A percentile compares a stretch with the other conserved stretches of the same genome.
phyloP scores from a whole-genome alignment of 2,888 invertebrate species.

The Uloborus plumipes region DNA sequence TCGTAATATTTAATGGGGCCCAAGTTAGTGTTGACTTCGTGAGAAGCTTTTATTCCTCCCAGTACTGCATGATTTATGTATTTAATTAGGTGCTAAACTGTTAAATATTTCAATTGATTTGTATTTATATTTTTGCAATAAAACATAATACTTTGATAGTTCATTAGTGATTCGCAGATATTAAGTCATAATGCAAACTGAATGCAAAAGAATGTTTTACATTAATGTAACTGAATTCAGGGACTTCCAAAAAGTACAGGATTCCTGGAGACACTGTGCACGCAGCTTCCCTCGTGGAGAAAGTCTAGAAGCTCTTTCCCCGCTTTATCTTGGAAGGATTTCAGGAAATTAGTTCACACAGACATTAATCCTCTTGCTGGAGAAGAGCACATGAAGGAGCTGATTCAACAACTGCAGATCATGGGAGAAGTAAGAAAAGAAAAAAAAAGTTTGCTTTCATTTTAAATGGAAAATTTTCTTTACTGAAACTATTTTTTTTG shows the following conservation, averaged over 20 bases:
- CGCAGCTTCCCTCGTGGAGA: slow-evolving; percentile 74
- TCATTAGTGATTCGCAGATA: background rate
- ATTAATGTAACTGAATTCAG: slow-evolving; percentile 68
- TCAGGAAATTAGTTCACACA: slow-evolving; percentile 75
- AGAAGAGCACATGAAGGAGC: slow-evolving; percentile 77
- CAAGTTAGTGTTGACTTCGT: too few species aligned
- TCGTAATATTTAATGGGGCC: too few species aligned
- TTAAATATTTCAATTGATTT: too few species aligned
- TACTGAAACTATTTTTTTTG: background rate
- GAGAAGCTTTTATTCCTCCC: too few species aligned
- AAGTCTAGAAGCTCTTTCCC: slow-evolving; percentile 76
- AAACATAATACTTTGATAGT: background rate
- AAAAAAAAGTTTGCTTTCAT: background rate
- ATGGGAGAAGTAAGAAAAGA: slow-evolving; percentile 76
- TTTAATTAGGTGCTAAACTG: too few species aligned
- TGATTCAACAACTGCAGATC: slow-evolving; percentile 77
- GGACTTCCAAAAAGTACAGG: slow-evolving; percentile 75
- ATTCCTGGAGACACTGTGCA: slow-evolving; percentile 76
- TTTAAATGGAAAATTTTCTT: background rate
- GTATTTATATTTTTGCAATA: too few species aligned
- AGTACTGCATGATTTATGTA: too few species aligned
- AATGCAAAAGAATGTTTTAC: too few species aligned
- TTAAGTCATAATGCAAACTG: too few species aligned
- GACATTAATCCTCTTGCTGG: slow-evolving; percentile 79
- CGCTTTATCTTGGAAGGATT: slow-evolving; percentile 76